Percentiles rank a stretch among this genome's conserved stretches.
Conservation (phyloP, 2,797 vertebrate genomes). For the Lacerta agilis region DNA sequence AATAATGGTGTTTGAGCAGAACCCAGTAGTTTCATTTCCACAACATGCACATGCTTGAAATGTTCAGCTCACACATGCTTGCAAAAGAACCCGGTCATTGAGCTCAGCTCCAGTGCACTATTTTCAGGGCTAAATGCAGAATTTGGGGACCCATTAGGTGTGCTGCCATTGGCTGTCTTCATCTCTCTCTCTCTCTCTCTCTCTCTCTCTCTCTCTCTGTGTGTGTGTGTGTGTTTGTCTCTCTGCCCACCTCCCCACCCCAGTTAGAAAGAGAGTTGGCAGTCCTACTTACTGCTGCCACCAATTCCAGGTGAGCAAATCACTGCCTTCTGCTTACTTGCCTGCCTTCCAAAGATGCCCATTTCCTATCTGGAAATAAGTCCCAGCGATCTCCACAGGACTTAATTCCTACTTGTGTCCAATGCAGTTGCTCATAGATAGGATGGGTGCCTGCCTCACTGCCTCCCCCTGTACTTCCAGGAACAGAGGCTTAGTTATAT, state of each 20-base stretch:
- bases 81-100: neutral
- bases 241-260: too few species aligned
- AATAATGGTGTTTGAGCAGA: neutral
- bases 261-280: too few species aligned
- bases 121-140: neutral
- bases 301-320: neutral
- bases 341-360: too few species aligned
- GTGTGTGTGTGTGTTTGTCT: too few species aligned
- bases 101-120: neutral
- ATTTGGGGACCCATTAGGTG: neutral
- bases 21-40: neutral
- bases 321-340: neutral
- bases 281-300: neutral
- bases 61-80: neutral
- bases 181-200: too few species aligned
- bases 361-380: neutral
- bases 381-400: neutral
- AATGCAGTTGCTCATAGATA: neutral
- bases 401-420: too few species aligned
- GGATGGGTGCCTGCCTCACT: neutral
- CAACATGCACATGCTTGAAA: neutral
- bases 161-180: too few species aligned
- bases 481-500: neutral
- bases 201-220: too few species aligned
- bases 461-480: neutral